A percentile compares a stretch with the other conserved stretches of the same genome.
phyloP scores from a whole-genome alignment of 2,113 vertebrate species.

The Nibea coibor region DNA sequence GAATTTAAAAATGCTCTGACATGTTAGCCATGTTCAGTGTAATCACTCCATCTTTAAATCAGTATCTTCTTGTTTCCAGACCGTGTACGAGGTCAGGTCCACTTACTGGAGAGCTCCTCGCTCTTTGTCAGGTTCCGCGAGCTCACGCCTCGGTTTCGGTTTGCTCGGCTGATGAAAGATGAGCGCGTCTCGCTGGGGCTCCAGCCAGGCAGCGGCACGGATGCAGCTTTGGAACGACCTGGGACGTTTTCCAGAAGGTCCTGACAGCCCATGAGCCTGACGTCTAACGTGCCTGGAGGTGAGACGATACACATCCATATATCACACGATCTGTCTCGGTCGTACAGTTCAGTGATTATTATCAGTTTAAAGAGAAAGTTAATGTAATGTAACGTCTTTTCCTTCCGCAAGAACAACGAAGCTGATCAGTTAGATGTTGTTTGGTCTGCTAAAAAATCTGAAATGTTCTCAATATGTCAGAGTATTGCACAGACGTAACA shows the following conservation, averaged over 20 bases:
- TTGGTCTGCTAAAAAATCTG: not conserved
- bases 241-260: constrained; percentile 98
- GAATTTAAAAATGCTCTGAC: not conserved
- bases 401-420: not conserved
- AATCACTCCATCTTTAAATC: not conserved
- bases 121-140: constrained; percentile 94
- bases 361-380: not conserved
- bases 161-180: constrained; percentile 96
- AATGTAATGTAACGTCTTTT: not conserved
- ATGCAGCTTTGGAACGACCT: constrained; percentile 94
- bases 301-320: not conserved
- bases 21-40: no score
- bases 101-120: constrained; percentile 93
- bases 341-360: not conserved
- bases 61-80: not conserved
- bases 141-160: constrained; percentile 91
- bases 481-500: not conserved
- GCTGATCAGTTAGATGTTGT: not conserved
- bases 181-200: constrained; percentile 96
- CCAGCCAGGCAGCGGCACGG: constrained; percentile 92
- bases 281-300: constrained; percentile 93
- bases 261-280: constrained; percentile 99
- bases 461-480: not conserved
- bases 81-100: accelerated
- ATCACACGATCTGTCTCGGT: not conserved